Conservation (phyloP, 1,140 invertebrate genomes). For the Apis laboriosa region DNA sequence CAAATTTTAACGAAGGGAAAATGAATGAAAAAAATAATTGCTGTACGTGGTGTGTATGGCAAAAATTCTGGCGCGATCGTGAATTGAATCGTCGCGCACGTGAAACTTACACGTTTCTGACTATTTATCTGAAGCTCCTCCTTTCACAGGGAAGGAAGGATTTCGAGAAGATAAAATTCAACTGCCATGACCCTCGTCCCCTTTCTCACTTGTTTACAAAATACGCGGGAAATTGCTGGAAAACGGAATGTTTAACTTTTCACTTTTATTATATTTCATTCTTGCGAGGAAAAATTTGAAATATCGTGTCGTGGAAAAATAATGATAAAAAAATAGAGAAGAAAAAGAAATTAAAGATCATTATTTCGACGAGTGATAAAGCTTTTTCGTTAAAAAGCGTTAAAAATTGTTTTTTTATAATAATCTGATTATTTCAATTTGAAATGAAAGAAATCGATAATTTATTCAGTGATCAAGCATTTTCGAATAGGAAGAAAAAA, state of each 20-base stretch:
- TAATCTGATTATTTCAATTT: no score
- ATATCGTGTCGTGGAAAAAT: neutral
- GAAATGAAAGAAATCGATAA: no score
- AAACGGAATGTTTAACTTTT: neutral
- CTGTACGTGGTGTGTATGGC: neutral
- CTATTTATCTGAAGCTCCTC: neutral
- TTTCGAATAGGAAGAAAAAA: no score
- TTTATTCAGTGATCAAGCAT: no score
- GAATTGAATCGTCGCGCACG: no score
- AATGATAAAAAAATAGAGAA: no score
- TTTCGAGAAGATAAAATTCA: neutral
- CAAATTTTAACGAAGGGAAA: constrained; percentile 21
- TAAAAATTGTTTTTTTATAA: no score
- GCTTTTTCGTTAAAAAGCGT: no score
- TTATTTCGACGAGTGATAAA: no score
- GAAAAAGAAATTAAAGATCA: no score
- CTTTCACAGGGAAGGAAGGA: neutral
- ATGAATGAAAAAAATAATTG: constrained; percentile 31
- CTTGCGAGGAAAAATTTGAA: neutral
- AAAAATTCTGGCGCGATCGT: neutral
- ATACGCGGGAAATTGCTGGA: neutral
- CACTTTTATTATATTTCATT: neutral
- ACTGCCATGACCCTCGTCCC: neutral
- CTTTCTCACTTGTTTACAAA: neutral
- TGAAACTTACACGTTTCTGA: neutral